These are phyloP conservation scores for Sebastes miniatus DNA, from an alignment of 2,797 vertebrate species.

Conservation along the genomic window DNA sequence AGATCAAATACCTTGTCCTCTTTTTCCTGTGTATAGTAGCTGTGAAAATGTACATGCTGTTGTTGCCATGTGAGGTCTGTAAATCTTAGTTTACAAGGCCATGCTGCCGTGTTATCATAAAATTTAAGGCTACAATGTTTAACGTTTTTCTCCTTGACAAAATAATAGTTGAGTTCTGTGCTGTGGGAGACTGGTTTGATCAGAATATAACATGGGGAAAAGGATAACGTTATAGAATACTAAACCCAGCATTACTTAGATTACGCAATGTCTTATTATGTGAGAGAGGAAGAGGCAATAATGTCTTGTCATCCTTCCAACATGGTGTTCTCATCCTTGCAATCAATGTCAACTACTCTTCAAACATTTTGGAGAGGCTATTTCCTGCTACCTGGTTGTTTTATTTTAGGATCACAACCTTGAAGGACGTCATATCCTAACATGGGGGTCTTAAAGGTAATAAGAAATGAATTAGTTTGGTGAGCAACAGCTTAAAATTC, in stretches of 20 bases:
- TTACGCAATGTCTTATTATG: background rate
- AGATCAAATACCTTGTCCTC: slow-evolving; percentile 6
- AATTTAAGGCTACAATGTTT: background rate
- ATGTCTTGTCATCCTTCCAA: background rate
- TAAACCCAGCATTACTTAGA: background rate
- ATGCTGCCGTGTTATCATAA: too few relatives aligned
- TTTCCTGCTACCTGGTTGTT: slow-evolving; percentile 13
- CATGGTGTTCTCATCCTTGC: background rate
- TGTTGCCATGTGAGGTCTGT: background rate
- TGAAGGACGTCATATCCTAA: background rate
- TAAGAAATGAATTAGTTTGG: background rate
- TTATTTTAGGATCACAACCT: slow-evolving; percentile 7
- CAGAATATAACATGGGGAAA: background rate
- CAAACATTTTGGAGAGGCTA: slow-evolving; percentile 3
- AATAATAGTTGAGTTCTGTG: background rate
- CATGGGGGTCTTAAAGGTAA: background rate
- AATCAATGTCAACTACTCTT: slow-evolving; percentile 23
- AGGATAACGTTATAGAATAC: background rate
- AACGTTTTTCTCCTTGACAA: background rate
- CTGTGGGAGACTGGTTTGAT: background rate
- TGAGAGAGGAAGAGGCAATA: background rate
- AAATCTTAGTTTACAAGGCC: background rate
- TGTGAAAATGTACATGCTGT: background rate
- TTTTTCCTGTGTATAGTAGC: background rate
- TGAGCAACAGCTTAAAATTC: slow-evolving; percentile 10